Evolutionary conservation across 1,140 invertebrate genomes (phyloP).

Genomic region (Chionoecetes opilio): DNA sequence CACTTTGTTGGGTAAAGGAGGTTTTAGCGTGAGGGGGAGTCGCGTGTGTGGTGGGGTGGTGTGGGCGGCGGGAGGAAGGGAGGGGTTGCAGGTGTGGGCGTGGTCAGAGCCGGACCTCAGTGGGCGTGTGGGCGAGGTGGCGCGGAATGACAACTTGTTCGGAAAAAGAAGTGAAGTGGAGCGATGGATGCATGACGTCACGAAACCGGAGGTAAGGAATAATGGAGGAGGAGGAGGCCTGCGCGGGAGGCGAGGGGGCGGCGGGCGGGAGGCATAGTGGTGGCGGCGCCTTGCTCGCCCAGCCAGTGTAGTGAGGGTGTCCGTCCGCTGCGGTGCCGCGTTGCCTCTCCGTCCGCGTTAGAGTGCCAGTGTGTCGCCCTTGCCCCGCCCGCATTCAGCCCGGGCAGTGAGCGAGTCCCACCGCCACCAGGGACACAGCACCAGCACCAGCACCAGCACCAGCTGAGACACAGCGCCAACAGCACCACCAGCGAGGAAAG

Average conservation of each 20-base stretch:
- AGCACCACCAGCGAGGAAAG: conserved; percentile 2
- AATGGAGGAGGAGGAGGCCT: conserved; percentile 37
- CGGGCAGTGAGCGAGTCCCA: conserved; percentile 47
- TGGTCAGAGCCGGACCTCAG: not conserved
- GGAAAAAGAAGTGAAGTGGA: not conserved
- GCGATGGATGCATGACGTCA: not conserved
- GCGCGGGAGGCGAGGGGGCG: conserved; percentile 19
- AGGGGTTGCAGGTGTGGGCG: not conserved
- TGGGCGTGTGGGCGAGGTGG: not conserved
- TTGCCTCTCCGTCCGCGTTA: conserved; percentile 63
- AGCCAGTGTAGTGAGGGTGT: conserved; percentile 61
- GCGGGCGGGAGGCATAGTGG: not conserved
- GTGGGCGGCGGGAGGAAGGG: not conserved
- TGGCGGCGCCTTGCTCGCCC: conserved; percentile 15
- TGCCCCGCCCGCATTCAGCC: conserved; percentile 2
- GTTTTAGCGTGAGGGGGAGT: not conserved
- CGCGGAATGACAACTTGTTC: not conserved
- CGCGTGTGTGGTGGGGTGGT: not conserved
- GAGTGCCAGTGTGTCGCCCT: conserved; percentile 70
- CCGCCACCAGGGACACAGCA: conserved; percentile 9
- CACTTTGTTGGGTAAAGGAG: not conserved
- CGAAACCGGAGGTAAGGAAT: not conserved
- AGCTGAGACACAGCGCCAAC: conserved; percentile 15
- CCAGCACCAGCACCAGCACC: conserved; percentile 16
- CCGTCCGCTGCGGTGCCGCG: conserved; percentile 69